Percentiles rank a stretch among this genome's conserved stretches.
Conservation (phyloP, 1,140 invertebrate species). For the Zaprionus ghesquierei region DNA sequence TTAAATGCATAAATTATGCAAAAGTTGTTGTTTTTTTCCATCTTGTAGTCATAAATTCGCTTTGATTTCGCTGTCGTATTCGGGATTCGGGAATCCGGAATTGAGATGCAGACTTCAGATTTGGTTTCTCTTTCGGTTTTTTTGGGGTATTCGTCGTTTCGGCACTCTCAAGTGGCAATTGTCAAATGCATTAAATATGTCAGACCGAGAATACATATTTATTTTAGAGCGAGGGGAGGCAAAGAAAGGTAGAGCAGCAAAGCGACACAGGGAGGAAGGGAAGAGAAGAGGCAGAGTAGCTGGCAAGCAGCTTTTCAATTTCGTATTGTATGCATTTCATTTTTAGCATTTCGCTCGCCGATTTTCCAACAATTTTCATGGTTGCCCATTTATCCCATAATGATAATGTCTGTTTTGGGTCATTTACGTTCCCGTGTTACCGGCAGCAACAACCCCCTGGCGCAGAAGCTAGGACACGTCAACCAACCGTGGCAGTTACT, state of each 20-base stretch:
- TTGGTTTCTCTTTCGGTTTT: constrained; percentile 50
- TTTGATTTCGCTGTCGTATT: constrained; percentile 58
- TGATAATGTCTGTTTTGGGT: constrained; percentile 72
- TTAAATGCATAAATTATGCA: constrained; percentile 79
- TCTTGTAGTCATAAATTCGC: constrained; percentile 55
- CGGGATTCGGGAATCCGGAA: not conserved
- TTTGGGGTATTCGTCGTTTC: not conserved
- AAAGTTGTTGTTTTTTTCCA: constrained; percentile 59
- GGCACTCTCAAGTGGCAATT: constrained; percentile 53
- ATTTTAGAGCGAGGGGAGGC: not conserved
- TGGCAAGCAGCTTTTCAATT: constrained; percentile 35
- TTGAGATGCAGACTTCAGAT: not conserved
- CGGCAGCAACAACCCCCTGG: constrained; percentile 18
- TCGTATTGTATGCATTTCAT: constrained; percentile 65
- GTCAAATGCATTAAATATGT: constrained; percentile 77
- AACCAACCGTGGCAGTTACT: constrained; percentile 32
- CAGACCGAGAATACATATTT: constrained; percentile 30
- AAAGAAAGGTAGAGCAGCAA: not conserved
- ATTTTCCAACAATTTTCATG: constrained; percentile 60
- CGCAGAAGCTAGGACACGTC: not conserved
- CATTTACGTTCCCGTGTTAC: constrained; percentile 51
- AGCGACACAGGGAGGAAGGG: not conserved
- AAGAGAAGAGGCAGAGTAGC: not conserved
- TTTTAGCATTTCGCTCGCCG: constrained; percentile 36
- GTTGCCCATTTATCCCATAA: constrained; percentile 58